phyloP scores from a whole-genome alignment of 2,797 vertebrate genomes.

The Megaceryle alcyon region DNA sequence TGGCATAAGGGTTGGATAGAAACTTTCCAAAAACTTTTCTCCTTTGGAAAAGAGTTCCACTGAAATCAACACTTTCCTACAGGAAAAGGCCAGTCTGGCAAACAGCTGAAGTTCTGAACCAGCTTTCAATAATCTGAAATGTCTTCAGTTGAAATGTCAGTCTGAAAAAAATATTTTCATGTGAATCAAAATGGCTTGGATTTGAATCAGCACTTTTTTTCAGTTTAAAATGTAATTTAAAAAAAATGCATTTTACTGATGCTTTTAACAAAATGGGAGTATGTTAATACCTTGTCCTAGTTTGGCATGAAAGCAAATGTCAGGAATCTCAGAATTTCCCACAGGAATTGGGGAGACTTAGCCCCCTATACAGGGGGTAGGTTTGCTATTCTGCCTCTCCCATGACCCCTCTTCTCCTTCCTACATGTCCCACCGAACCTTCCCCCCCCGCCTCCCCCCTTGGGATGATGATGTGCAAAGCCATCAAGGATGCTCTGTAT shows the following conservation, averaged over 20 bases:
- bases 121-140: slow-evolving; percentile 64
- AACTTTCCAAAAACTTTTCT: slow-evolving; percentile 63
- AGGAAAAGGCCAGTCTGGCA: slow-evolving; percentile 64
- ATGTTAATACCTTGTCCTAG: not conserved
- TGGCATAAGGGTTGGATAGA: slow-evolving; percentile 36
- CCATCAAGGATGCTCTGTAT: not conserved
- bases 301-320: slow-evolving; percentile 23
- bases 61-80: slow-evolving; percentile 67
- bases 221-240: not conserved
- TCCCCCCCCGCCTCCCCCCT: not conserved
- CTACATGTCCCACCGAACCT: not conserved
- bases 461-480: slow-evolving; percentile 1
- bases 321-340: slow-evolving; percentile 24
- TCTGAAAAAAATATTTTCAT: slow-evolving; percentile 25
- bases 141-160: slow-evolving; percentile 53
- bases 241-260: not conserved
- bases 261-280: not conserved
- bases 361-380: not conserved
- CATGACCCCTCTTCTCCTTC: not conserved
- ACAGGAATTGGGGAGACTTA: not conserved
- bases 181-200: not conserved
- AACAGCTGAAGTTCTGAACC: slow-evolving; percentile 52
- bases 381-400: not conserved
- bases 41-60: slow-evolving; percentile 58
- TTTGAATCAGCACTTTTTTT: not conserved